These are phyloP conservation scores for Eubasilissa regina DNA, from an alignment of 1,140 invertebrate genomes.

Conservation along the genomic window DNA sequence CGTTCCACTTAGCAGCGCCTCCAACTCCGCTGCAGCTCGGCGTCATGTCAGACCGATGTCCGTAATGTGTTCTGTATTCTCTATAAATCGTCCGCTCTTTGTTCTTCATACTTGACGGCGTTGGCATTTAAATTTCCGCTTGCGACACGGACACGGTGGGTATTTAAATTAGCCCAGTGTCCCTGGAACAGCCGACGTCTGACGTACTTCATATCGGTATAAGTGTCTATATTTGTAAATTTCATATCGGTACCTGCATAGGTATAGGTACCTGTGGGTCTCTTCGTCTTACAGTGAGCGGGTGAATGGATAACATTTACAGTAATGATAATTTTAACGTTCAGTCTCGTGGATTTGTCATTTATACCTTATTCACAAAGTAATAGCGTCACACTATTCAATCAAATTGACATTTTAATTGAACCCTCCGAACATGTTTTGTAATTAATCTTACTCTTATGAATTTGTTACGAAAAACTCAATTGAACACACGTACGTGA, in stretches of 20 bases:
- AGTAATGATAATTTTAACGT: neutral
- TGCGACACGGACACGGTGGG: neutral
- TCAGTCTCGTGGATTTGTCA: neutral
- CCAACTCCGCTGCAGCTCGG: neutral
- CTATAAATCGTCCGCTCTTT: neutral
- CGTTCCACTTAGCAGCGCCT: too few relatives aligned
- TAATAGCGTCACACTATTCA: neutral
- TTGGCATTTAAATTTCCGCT: conserved; percentile 16
- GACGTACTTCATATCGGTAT: neutral
- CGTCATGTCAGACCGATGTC: neutral
- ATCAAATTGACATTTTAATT: neutral
- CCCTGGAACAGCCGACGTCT: neutral
- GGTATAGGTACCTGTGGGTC: neutral
- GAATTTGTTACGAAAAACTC: too few relatives aligned
- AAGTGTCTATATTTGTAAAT: neutral
- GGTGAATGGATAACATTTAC: conserved; percentile 19
- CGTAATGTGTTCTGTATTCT: neutral
- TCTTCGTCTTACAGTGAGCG: neutral
- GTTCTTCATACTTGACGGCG: neutral
- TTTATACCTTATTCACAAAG: conserved; percentile 2
- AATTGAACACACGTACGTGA: too few relatives aligned
- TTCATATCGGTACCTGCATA: neutral
- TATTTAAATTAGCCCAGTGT: neutral
- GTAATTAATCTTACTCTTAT: neutral
- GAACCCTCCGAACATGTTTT: neutral